Conservation (phyloP, 2,113 vertebrate genomes). For the Leucopternis melanops region DNA sequence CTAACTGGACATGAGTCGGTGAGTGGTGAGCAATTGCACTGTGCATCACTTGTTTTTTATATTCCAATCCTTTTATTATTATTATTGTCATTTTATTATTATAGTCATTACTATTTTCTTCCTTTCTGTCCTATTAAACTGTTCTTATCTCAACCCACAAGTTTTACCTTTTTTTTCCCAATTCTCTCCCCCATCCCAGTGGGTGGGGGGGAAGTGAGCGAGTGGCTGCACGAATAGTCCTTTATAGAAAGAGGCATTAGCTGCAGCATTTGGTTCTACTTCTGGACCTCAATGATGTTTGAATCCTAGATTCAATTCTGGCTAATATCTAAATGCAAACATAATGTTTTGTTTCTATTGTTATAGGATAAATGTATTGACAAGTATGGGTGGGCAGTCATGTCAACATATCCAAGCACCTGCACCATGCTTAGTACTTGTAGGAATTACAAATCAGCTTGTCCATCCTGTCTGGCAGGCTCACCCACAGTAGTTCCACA, state of each 20-base stretch:
- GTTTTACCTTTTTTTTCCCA: too few relatives aligned
- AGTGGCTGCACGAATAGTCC: too few relatives aligned
- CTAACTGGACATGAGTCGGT: too few relatives aligned
- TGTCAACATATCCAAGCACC: neutral
- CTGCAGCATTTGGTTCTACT: neutral
- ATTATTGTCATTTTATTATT: too few relatives aligned
- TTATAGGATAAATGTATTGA: neutral
- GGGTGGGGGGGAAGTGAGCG: too few relatives aligned
- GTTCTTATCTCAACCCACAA: too few relatives aligned
- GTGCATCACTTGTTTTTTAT: too few relatives aligned
- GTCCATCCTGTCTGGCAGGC: neutral
- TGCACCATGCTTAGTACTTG: neutral
- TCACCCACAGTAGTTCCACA: neutral
- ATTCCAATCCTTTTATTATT: too few relatives aligned
- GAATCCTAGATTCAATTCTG: neutral
- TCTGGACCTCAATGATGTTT: neutral
- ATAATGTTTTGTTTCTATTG: neutral
- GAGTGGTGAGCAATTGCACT: too few relatives aligned
- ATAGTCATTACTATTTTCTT: too few relatives aligned
- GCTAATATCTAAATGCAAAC: neutral
- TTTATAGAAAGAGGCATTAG: neutral
- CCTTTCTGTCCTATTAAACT: too few relatives aligned
- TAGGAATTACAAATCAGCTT: neutral
- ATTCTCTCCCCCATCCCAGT: too few relatives aligned
- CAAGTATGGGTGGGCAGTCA: neutral